Base-by-base conservation (phyloP, 2,888 invertebrate genomes). In the Dromius quadrimaculatus region DNA sequence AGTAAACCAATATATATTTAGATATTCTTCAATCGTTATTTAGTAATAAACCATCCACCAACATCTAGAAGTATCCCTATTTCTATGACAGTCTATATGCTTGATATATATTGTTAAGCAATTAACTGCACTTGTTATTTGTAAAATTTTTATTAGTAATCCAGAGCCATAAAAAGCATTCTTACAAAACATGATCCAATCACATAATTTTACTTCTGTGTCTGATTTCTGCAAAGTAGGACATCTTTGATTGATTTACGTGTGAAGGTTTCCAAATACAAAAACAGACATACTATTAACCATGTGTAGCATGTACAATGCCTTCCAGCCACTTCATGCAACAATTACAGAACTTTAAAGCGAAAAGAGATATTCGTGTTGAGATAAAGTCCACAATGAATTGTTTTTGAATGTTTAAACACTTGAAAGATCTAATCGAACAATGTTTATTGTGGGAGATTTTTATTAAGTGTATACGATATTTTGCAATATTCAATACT, bases 181-280 rank as follows among this genome's bases (percentile, higher is more conserved):
- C n/a, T 36, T 1, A 36, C 36, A 5, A 36, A 36, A 13, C n/a
- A 36, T 36, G 36, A 36, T 13, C 36, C 36, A 13, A 36, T 13
- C 13, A 13, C 4, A 13, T 36, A 36, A 11, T 36, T n/a, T n/a
- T n/a, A n/a, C n/a, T n/a, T n/a, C n/a, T n/a, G n/a, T 36, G 36
- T 11, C 36, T n/a, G 36, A 36, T 36, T 36, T 11, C 36, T 11
- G 47, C 28, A 20, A 50, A 50, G 23, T 50, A 50, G 50, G 50
- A 50, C 50, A 50, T 50, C 50, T 11, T 2, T 50, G 50, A 50
- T 50, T 20, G 50, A 50, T 50, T 50, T 19, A 50, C 28, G 22
- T 23, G 22, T 22, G 22, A 22, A 23, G 50, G 13, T 50, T 50
- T 50, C 23, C 50, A 50, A n/a, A 23, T 50, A 50, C 50, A 11